Evolutionary conservation across 2,113 vertebrate species (phyloP).

Genomic region (Oryzias woworae): DNA sequence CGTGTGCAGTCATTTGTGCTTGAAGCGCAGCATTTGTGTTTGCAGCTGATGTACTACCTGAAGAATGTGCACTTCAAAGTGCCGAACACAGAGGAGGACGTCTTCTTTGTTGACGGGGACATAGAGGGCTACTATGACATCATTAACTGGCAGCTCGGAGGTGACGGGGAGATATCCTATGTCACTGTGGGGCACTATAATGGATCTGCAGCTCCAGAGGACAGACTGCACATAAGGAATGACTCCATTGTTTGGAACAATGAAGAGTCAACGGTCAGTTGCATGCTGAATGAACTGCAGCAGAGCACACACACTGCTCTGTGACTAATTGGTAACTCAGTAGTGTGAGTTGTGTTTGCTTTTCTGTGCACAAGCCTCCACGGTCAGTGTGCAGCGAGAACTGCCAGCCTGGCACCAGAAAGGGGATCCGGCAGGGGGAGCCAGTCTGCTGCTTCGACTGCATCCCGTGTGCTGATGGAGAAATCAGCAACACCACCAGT

Average conservation of each 20-base stretch:
- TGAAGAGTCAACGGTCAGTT: slow-evolving; percentile 69
- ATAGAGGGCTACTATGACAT: slow-evolving; percentile 80
- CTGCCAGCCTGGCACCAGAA: slow-evolving; percentile 79
- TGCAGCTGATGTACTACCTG: slow-evolving; percentile 84
- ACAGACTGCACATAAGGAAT: slow-evolving; percentile 69
- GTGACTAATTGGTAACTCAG: background rate
- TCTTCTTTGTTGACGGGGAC: slow-evolving; percentile 75
- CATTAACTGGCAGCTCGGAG: slow-evolving; percentile 81
- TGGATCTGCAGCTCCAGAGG: slow-evolving; percentile 23
- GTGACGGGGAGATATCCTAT: slow-evolving; percentile 71
- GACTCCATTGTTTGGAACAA: slow-evolving; percentile 81
- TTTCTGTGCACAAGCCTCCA: slow-evolving; percentile 67
- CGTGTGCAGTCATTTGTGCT: background rate
- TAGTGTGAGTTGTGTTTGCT: background rate
- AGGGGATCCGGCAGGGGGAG: slow-evolving; percentile 81
- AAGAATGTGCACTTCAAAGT: slow-evolving; percentile 77
- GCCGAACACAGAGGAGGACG: slow-evolving; percentile 70
- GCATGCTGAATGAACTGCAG: background rate
- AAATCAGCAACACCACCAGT: slow-evolving; percentile 78
- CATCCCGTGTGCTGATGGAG: slow-evolving; percentile 83
- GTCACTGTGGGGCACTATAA: slow-evolving; percentile 76
- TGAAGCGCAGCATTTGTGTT: background rate
- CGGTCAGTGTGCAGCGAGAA: slow-evolving; percentile 80
- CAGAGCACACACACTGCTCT: background rate
- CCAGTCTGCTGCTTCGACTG: slow-evolving; percentile 85